Percentiles rank a stretch among this genome's conserved stretches.
Evolutionary conservation across 2,797 vertebrate genomes (phyloP).

Genomic region (Lithobates pipiens): DNA sequence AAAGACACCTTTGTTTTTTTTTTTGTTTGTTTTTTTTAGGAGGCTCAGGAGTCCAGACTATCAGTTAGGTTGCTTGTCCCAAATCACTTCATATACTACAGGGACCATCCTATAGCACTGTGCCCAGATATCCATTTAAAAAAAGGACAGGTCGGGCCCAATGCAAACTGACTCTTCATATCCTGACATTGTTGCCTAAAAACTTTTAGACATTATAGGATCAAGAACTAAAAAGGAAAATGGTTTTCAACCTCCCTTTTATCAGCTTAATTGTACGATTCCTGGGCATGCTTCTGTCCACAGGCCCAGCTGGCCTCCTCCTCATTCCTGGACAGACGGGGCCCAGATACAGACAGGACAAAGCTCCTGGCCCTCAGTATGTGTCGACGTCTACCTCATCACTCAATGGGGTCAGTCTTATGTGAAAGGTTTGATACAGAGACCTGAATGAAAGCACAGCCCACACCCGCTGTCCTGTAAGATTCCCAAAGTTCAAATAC

Average conservation of each 20-base stretch:
- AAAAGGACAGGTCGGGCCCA: conserved; percentile 50
- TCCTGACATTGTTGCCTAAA: conserved; percentile 49
- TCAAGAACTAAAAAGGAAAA: conserved; percentile 51
- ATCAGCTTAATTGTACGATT: conserved; percentile 36
- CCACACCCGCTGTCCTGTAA: conserved; percentile 63
- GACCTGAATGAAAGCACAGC: conserved; percentile 79
- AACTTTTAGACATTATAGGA: conserved; percentile 42
- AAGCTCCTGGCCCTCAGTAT: conserved; percentile 56
- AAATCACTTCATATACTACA: conserved; percentile 4
- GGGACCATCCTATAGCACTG: not conserved
- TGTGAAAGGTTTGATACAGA: conserved; percentile 77
- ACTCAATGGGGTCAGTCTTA: conserved; percentile 73
- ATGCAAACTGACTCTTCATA: conserved; percentile 49
- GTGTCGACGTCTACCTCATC: conserved; percentile 67
- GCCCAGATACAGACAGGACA: conserved; percentile 64
- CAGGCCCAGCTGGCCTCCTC: conserved; percentile 43
- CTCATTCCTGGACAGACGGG: conserved; percentile 56
- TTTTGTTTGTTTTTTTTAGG: not conserved
- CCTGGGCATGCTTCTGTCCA: conserved; percentile 47
- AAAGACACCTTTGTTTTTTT: not conserved
- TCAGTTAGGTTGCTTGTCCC: not conserved
- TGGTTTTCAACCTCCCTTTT: conserved; percentile 51
- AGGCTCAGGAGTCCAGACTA: not conserved
- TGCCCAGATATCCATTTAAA: conserved; percentile 41
- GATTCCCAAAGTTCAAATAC: conserved; percentile 44